Conservation (phyloP, 2,888 invertebrate species). For the Saturnia japonica region DNA sequence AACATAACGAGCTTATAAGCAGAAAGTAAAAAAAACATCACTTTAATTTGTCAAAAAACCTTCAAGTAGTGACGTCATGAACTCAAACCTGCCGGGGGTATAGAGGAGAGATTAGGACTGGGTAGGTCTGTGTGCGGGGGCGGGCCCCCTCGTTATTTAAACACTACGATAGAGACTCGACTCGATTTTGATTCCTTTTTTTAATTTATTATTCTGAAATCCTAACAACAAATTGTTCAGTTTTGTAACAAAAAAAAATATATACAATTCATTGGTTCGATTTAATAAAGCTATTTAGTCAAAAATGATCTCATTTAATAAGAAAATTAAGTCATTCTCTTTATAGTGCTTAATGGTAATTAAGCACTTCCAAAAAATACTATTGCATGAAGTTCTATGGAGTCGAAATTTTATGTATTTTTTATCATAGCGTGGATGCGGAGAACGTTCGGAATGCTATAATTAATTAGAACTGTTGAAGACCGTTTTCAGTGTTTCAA, state of each 20-base stretch:
- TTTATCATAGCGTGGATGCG: neutral
- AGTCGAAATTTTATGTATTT: neutral
- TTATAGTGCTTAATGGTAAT: no score
- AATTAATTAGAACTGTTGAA: neutral
- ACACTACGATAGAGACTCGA: constrained; percentile 50
- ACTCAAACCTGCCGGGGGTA: constrained; percentile 58
- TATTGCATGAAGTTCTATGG: no score
- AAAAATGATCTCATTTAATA: no score
- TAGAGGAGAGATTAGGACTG: constrained; percentile 72
- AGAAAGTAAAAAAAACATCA: constrained; percentile 51
- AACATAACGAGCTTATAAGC: constrained; percentile 38
- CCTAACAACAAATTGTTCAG: neutral
- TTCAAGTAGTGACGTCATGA: constrained; percentile 76
- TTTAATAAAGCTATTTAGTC: no score
- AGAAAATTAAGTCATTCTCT: no score
- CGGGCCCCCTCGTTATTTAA: constrained; percentile 44
- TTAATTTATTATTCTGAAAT: constrained; percentile 15
- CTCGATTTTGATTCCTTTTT: constrained; percentile 35
- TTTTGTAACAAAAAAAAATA: no score
- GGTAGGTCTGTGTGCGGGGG: constrained; percentile 52
- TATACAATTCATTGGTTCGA: no score
- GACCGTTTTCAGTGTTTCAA: neutral
- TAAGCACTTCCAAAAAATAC: no score
- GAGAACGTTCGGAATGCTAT: neutral
- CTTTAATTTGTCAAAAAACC: constrained; percentile 71